A percentile compares a stretch with the other conserved stretches of the same genome.
phyloP scores from a whole-genome alignment of 2,797 vertebrate species.

The Pelobates cultripes region DNA sequence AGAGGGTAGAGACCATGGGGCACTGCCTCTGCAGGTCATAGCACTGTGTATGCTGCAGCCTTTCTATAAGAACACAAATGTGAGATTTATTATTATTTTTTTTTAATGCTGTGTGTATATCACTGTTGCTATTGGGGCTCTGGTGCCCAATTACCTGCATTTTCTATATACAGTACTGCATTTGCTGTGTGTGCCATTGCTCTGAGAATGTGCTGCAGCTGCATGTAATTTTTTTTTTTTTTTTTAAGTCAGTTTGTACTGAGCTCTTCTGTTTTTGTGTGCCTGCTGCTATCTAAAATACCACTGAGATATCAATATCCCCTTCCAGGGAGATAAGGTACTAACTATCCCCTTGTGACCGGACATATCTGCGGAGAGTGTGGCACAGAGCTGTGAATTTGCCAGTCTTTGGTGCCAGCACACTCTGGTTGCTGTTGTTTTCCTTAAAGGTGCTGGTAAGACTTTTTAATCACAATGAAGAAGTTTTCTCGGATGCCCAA shows the following conservation, averaged over 20 bases:
- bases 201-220: neutral
- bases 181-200: neutral
- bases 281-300: neutral
- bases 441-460: slow-evolving; percentile 18
- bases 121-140: neutral
- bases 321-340: neutral
- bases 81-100: slow-evolving; percentile 6
- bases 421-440: neutral
- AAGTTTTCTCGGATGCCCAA: slow-evolving; percentile 96
- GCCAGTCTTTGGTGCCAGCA: neutral
- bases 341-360: neutral
- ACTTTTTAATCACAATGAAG: slow-evolving; percentile 79
- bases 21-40: slow-evolving; percentile 4
- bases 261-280: neutral
- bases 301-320: neutral
- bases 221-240: neutral
- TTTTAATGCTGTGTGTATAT: neutral
- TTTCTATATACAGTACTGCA: neutral
- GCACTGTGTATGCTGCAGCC: slow-evolving; percentile 1
- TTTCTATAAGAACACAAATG: neutral
- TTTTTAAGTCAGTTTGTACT: slow-evolving; percentile 3
- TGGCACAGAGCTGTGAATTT: neutral
- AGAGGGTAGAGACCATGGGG: slow-evolving; percentile 15
- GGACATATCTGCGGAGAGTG: neutral
- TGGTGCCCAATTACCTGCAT: neutral